These are phyloP conservation scores for Oriolus oriolus DNA, from an alignment of 2,113 vertebrate genomes.

Conservation along the genomic window DNA sequence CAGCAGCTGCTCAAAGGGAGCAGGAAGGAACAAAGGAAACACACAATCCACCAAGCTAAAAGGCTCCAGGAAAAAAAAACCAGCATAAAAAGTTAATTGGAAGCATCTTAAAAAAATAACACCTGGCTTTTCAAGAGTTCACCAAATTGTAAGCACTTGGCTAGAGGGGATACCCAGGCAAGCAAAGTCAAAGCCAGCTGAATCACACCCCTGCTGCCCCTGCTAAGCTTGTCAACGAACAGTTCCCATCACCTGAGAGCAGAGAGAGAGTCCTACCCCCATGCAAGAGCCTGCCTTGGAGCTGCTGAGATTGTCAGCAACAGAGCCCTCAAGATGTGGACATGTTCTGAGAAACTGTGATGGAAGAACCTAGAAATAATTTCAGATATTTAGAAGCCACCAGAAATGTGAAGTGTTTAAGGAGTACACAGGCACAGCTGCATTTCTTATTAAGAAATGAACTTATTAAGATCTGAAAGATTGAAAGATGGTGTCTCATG, in stretches of 20 bases:
- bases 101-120: background rate
- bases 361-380: background rate
- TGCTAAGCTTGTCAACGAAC: background rate
- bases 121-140: background rate
- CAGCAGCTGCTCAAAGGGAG: background rate
- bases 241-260: background rate
- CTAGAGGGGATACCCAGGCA: background rate
- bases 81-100: background rate
- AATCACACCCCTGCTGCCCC: background rate
- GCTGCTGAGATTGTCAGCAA: background rate
- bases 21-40: background rate
- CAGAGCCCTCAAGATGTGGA: background rate
- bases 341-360: background rate
- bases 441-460: background rate
- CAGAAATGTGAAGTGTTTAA: accelerated
- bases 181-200: background rate
- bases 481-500: background rate
- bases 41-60: background rate
- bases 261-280: background rate
- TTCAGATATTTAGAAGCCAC: background rate
- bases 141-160: background rate
- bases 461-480: background rate
- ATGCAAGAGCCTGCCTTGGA: background rate
- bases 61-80: background rate
- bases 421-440: background rate